phyloP scores from a whole-genome alignment of 2,113 vertebrate species.

The Dicaeum eximium region DNA sequence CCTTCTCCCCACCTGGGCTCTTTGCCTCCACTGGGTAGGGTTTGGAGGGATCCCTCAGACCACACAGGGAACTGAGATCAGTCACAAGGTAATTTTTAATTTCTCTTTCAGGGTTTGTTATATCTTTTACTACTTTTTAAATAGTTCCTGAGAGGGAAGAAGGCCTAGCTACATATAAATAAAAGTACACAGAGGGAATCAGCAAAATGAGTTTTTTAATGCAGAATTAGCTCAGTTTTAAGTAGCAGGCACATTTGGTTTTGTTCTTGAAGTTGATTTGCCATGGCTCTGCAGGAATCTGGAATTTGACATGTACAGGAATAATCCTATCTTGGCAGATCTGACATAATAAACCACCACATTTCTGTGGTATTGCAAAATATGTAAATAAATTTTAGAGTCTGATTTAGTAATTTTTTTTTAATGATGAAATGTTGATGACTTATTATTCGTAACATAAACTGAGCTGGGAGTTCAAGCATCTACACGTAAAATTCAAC shows the following conservation, averaged over 20 bases:
- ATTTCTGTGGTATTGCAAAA: slow-evolving; percentile 27
- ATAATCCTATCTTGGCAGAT: neutral
- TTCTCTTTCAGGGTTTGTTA: neutral
- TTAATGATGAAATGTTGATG: neutral
- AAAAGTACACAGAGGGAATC: neutral
- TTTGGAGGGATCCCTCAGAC: neutral
- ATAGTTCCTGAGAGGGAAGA: neutral
- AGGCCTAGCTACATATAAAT: neutral
- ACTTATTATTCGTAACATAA: neutral
- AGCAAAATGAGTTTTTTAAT: neutral
- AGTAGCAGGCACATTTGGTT: neutral
- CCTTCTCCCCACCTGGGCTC: fast-evolving
- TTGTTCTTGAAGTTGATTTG: neutral
- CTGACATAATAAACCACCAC: neutral
- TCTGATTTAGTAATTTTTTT: neutral
- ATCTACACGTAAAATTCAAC: neutral
- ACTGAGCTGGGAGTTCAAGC: neutral
- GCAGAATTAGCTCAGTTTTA: neutral
- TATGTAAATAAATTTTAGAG: slow-evolving; percentile 19
- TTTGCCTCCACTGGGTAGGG: neutral
- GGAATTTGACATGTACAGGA: neutral
- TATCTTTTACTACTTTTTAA: neutral
- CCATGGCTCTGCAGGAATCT: neutral
- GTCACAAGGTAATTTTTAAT: neutral
- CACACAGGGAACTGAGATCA: neutral